Conservation (phyloP, 2,888 invertebrate species). For the Ypsolopha sequella region DNA sequence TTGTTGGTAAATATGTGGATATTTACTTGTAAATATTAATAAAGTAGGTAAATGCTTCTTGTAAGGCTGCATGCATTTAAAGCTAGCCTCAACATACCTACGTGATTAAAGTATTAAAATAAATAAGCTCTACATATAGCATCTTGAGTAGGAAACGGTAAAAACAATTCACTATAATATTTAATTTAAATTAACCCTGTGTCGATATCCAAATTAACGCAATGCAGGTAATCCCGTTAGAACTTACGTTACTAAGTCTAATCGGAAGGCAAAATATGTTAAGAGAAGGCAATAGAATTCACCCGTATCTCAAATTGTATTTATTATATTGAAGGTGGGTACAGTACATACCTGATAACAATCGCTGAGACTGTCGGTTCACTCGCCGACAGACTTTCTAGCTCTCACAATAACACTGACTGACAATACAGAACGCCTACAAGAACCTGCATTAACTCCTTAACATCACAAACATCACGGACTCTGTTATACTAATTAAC, state of each 20-base stretch:
- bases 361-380: slow-evolving; percentile 21
- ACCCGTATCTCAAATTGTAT: neutral
- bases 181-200: slow-evolving; percentile 4
- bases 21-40: slow-evolving; percentile 24
- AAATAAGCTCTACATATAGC: slow-evolving; percentile 19
- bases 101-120: slow-evolving; percentile 14
- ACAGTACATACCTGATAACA: slow-evolving; percentile 48
- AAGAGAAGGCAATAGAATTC: neutral
- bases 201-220: neutral
- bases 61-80: slow-evolving; percentile 18
- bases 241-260: neutral
- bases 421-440: neutral
- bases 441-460: neutral
- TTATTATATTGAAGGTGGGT: slow-evolving; percentile 8
- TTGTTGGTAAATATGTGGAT: slow-evolving; percentile 51
- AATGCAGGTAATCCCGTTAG: too few relatives aligned
- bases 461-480: slow-evolving; percentile 40
- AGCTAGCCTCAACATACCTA: slow-evolving; percentile 8
- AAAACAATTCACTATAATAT: slow-evolving; percentile 3
- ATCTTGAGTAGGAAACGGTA: slow-evolving; percentile 3
- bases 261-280: neutral
- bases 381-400: slow-evolving; percentile 18
- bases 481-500: slow-evolving; percentile 35
- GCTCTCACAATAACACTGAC: slow-evolving; percentile 49
- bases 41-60: slow-evolving; percentile 44